Evolutionary conservation across 1,140 invertebrate genomes (phyloP).

Genomic region (Pogonognathellus flavescens): DNA sequence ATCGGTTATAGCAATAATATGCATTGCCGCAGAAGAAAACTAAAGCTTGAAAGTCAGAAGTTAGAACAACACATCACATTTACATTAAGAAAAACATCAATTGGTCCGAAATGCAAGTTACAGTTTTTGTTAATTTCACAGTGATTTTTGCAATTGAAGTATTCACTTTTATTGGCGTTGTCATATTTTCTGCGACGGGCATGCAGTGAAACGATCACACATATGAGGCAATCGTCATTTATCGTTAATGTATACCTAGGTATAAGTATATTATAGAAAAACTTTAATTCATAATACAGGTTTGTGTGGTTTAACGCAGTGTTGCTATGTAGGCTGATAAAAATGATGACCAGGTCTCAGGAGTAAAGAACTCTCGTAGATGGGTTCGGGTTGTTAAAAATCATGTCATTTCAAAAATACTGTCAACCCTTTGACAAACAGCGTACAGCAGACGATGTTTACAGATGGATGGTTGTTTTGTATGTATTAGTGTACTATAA

Average conservation of each 20-base stretch:
- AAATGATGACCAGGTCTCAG: conserved; percentile 13
- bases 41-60: too few species aligned
- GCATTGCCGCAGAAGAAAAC: too few species aligned
- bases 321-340: conserved; percentile 23
- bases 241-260: too few species aligned
- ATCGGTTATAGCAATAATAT: too few species aligned
- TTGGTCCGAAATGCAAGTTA: conserved; percentile 43
- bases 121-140: conserved; percentile 37
- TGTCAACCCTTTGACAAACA: conserved; percentile 46
- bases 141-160: not conserved
- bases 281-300: too few species aligned
- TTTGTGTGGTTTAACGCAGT: not conserved
- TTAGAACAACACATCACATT: conserved; percentile 28
- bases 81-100: conserved; percentile 45
- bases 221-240: not conserved
- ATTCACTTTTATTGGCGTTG: not conserved
- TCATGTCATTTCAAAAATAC: conserved; percentile 45
- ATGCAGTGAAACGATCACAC: not conserved
- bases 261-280: too few species aligned
- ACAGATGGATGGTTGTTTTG: conserved; percentile 3
- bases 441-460: conserved; percentile 42
- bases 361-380: conserved; percentile 35
- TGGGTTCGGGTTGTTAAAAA: conserved; percentile 28
- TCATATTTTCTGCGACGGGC: not conserved
- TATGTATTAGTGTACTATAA: conserved; percentile 7